phyloP scores from a whole-genome alignment of 2,797 vertebrate genomes.

The Falco berigora region DNA sequence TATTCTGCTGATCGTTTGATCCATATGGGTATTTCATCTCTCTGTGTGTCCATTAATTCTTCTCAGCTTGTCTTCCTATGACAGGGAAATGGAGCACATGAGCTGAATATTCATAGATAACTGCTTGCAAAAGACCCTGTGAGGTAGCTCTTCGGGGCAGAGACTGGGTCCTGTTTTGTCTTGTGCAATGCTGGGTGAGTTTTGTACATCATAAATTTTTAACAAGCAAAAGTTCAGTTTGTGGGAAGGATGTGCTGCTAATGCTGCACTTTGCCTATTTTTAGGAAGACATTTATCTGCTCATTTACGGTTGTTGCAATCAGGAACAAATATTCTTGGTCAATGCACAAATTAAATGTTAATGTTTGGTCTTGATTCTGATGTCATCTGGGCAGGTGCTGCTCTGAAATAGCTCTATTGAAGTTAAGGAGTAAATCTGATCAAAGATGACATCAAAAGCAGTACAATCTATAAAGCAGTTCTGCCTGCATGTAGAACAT shows the following conservation, averaged over 20 bases:
- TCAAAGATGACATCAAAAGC: constrained; percentile 42
- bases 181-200: background rate
- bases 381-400: background rate
- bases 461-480: background rate
- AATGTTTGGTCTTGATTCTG: background rate
- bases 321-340: background rate
- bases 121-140: background rate
- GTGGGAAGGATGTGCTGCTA: background rate
- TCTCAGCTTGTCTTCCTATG: background rate
- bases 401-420: background rate
- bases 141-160: background rate
- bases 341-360: background rate
- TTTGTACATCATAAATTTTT: background rate
- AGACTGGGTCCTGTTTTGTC: background rate
- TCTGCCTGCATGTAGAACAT: background rate
- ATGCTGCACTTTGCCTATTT: constrained; percentile 1
- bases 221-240: background rate
- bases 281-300: background rate
- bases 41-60: background rate
- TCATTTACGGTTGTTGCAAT: background rate
- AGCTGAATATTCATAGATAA: background rate
- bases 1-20: background rate
- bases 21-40: background rate
- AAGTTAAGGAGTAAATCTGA: background rate
- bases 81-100: background rate